A percentile compares a stretch with the other conserved stretches of the same genome.
phyloP scores from a whole-genome alignment of 2,113 vertebrate genomes.

The Chrysochloris asiatica region DNA sequence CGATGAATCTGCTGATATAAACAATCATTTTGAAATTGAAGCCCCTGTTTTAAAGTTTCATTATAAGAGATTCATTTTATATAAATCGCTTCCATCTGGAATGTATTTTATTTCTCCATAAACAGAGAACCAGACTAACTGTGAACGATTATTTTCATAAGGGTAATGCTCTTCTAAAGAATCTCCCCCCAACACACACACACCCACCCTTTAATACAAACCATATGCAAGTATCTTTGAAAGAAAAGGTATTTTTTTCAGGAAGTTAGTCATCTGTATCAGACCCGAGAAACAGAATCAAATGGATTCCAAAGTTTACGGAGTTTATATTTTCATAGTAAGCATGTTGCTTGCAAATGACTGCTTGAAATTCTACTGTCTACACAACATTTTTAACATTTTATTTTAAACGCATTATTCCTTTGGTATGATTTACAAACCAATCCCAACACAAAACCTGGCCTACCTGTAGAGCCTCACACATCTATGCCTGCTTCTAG shows the following conservation, averaged over 20 bases:
- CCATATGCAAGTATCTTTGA: slow-evolving; percentile 78
- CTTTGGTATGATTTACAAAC: not conserved
- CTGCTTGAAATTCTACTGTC: not conserved
- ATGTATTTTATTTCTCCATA: slow-evolving; percentile 78
- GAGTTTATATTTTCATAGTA: slow-evolving; percentile 53
- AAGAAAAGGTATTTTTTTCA: slow-evolving; percentile 57
- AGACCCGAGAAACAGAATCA: slow-evolving; percentile 70
- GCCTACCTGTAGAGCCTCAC: not conserved
- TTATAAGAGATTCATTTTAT: slow-evolving; percentile 71
- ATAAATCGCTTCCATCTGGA: slow-evolving; percentile 82
- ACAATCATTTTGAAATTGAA: slow-evolving; percentile 59
- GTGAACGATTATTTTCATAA: slow-evolving; percentile 78
- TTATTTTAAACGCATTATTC: not conserved
- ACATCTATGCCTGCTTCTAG: not conserved
- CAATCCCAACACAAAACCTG: not conserved
- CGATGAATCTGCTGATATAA: slow-evolving; percentile 47
- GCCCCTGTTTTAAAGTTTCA: slow-evolving; percentile 74
- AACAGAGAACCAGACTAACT: slow-evolving; percentile 79
- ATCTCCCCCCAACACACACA: too few species aligned
- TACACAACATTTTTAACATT: too few species aligned
- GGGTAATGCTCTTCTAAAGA: slow-evolving; percentile 73
- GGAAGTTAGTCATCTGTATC: slow-evolving; percentile 69
- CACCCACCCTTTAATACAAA: slow-evolving; percentile 72
- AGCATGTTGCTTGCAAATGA: slow-evolving; percentile 30
- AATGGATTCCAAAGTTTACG: slow-evolving; percentile 54